These are phyloP conservation scores for Opisthograptis luteolata DNA, from an alignment of 2,888 invertebrate species.

Conservation along the genomic window DNA sequence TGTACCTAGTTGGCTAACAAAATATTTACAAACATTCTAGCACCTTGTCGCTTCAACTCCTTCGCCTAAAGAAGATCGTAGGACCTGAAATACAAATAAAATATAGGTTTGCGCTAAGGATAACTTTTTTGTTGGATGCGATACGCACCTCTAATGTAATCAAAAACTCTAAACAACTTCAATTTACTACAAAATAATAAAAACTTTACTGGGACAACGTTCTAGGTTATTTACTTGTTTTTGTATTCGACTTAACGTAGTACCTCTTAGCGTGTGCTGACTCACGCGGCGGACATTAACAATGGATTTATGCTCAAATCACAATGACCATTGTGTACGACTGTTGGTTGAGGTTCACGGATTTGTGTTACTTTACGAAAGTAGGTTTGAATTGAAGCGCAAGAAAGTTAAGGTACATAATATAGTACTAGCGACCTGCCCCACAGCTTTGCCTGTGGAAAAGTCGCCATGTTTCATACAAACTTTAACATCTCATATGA, in stretches of 20 bases:
- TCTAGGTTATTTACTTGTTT: slow-evolving; percentile 24
- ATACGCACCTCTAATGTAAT: too few species aligned
- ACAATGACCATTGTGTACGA: slow-evolving; percentile 63
- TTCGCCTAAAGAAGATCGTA: not conserved
- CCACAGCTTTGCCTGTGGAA: too few species aligned
- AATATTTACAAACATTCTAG: not conserved
- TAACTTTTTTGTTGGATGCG: too few species aligned
- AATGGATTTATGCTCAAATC: slow-evolving; percentile 50
- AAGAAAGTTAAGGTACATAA: not conserved
- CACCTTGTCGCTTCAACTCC: not conserved
- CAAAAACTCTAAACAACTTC: too few species aligned
- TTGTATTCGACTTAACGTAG: slow-evolving; percentile 4
- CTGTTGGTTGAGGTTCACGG: slow-evolving; percentile 18
- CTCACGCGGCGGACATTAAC: slow-evolving; percentile 55
- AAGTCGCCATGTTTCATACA: too few species aligned
- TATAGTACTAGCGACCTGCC: too few species aligned
- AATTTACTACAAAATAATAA: not conserved
- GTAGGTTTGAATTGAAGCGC: slow-evolving; percentile 13
- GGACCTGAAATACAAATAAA: not conserved
- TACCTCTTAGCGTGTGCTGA: slow-evolving; percentile 43
- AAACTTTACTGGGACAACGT: too few species aligned
- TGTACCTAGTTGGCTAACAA: slow-evolving; percentile 18
- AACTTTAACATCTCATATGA: too few species aligned
- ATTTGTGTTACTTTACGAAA: slow-evolving; percentile 16
- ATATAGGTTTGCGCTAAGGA: too few species aligned